A percentile compares a stretch with the other conserved stretches of the same genome.
phyloP scores from a whole-genome alignment of 2,888 invertebrate species.

The Athalia rosae region DNA sequence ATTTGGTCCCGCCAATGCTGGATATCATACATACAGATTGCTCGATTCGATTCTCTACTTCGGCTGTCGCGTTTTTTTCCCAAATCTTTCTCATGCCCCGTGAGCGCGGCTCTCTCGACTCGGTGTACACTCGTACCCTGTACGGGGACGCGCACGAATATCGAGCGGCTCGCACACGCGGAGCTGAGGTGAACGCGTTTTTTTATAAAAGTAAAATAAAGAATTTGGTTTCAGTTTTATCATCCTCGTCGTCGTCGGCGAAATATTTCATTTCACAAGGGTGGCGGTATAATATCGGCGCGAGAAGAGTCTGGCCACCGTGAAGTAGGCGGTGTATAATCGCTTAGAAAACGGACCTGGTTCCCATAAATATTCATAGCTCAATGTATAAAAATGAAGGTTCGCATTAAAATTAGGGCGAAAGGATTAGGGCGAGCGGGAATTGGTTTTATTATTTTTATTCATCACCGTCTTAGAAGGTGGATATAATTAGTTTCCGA shows the following conservation, averaged over 20 bases:
- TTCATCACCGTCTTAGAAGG: conserved; percentile 36
- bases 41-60: conserved; percentile 43
- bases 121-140: no score
- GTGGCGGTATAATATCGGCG: no score
- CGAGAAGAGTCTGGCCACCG: conserved; percentile 35
- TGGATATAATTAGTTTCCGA: neutral
- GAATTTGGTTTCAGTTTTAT: neutral
- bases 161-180: no score
- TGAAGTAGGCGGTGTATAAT: no score
- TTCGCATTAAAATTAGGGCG: conserved; percentile 43
- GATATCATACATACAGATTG: conserved; percentile 56
- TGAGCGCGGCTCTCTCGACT: no score
- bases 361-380: conserved; percentile 67
- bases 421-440: neutral
- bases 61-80: conserved; percentile 24
- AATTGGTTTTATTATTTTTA: conserved; percentile 3
- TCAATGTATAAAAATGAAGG: conserved; percentile 57
- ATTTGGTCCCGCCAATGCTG: conserved; percentile 63
- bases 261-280: no score
- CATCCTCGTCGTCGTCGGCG: neutral
- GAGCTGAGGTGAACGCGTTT: no score
- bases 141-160: no score
- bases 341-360: neutral
- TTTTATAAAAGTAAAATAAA: no score
- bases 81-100: conserved; percentile 8